Evolutionary conservation across 2,113 vertebrate genomes (phyloP), one percentile per base, ranked within the genome.

Genomic region (Brachionichthys hirsutus): DNA sequence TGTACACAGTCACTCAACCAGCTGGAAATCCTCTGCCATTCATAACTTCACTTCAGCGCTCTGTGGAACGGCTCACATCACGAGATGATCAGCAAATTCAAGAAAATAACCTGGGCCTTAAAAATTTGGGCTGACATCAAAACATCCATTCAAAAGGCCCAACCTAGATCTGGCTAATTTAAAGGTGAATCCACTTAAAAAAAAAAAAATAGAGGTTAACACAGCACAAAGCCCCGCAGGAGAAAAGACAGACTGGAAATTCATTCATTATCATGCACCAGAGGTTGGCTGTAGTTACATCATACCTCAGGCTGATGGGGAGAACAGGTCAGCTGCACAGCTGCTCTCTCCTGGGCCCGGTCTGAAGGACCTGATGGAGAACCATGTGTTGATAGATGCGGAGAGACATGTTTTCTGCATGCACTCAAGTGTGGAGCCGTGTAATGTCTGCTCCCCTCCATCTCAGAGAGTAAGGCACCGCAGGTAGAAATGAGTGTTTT

Each of bases 241-340:
- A 22, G 34, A 50, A 64, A 74, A 80, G 47, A 78, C 74, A 84
- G 81, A 77, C 69, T 50, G 64, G 75, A 75, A 71, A 78, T 82
- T 12, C 43, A 60, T 75, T 80, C 66, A 73, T 79, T 70, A 73
- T 82, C 71, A 70, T 78, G 81, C 83, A 81, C 72, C 77, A 82
- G 75, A 72, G 70, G 72, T 84, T 82, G 67, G 66, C 67, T 38
- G 54, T 51, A 52, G 78, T 80, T 82, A 61, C 81, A 71, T 80
- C 76, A 66, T 61, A 64, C 75, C 79, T 77, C 62, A 45, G 77
- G 71, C 55, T 40, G 63, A 44, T 63, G 47, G 67, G 65, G 65
- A 6, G 62, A 73, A 56, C 61, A 68, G 77, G 77, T 79, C 73
- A 62, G 65, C 69, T 19, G 73, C 84, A 81, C 81, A 78, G 80